A percentile compares a stretch with the other conserved stretches of the same genome.
These are phyloP conservation scores for Allobates femoralis DNA, from an alignment of 2,797 vertebrate species.

Conservation along the genomic window DNA sequence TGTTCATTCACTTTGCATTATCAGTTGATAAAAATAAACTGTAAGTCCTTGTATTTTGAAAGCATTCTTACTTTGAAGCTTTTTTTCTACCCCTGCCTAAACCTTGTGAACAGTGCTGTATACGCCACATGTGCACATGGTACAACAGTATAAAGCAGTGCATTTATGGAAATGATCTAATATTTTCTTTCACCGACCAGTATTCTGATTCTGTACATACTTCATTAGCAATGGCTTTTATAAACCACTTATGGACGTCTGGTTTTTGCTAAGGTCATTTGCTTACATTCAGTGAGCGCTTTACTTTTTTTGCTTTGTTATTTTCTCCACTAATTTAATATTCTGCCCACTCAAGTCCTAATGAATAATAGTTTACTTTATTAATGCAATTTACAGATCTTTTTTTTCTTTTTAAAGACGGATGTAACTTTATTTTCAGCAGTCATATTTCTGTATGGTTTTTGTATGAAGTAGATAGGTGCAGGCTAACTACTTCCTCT, in stretches of 20 bases:
- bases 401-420: background rate
- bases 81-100: no score
- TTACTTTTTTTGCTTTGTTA: background rate
- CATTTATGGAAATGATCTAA: background rate
- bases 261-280: slow-evolving; percentile 26
- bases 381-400: background rate
- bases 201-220: background rate
- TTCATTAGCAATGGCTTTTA: slow-evolving; percentile 5
- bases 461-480: background rate
- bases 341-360: background rate
- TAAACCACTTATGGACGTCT: slow-evolving; percentile 37
- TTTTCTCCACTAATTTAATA: slow-evolving; percentile 40
- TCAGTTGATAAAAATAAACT: no score
- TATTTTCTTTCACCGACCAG: background rate
- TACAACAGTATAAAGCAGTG: background rate
- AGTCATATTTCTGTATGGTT: background rate
- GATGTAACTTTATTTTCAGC: background rate
- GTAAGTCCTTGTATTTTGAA: no score
- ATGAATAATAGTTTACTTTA: background rate
- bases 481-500: no score
- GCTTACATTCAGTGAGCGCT: background rate
- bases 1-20: no score
- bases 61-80: no score
- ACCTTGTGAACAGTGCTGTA: background rate
- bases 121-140: background rate